phyloP scores from a whole-genome alignment of 2,797 vertebrate species.

The Myripristis jacobus region DNA sequence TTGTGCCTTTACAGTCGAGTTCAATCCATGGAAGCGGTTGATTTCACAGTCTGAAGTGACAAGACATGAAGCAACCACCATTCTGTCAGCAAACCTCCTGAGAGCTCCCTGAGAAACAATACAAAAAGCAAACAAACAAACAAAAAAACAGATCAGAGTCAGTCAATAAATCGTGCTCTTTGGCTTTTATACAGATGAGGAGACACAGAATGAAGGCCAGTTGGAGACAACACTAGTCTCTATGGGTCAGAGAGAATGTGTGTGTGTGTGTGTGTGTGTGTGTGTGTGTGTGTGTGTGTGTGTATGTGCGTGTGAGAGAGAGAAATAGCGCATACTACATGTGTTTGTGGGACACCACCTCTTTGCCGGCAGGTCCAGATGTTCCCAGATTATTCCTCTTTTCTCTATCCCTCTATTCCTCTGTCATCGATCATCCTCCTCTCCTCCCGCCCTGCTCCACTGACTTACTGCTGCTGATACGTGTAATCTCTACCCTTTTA shows the following conservation, averaged over 20 bases:
- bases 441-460: constrained; percentile 61
- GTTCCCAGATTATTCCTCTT: constrained; percentile 66
- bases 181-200: background rate
- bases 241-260: constrained; percentile 3
- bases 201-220: constrained; percentile 7
- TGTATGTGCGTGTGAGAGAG: background rate
- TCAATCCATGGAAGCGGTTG: no score
- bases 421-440: constrained; percentile 56
- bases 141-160: background rate
- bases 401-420: constrained; percentile 38
- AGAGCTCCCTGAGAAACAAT: background rate
- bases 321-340: no score
- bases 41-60: background rate
- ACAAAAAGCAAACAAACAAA: background rate
- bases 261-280: constrained; percentile 11
- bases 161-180: background rate
- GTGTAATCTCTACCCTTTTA: constrained; percentile 70
- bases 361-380: constrained; percentile 68
- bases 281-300: constrained; percentile 5
- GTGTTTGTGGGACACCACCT: constrained; percentile 36
- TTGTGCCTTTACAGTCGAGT: no score
- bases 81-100: background rate
- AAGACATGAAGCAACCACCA: background rate
- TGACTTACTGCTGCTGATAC: constrained; percentile 68
- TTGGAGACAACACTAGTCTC: background rate